Base-by-base conservation (phyloP, 2,797 vertebrate species). In the Thripadectes ignobilis region DNA sequence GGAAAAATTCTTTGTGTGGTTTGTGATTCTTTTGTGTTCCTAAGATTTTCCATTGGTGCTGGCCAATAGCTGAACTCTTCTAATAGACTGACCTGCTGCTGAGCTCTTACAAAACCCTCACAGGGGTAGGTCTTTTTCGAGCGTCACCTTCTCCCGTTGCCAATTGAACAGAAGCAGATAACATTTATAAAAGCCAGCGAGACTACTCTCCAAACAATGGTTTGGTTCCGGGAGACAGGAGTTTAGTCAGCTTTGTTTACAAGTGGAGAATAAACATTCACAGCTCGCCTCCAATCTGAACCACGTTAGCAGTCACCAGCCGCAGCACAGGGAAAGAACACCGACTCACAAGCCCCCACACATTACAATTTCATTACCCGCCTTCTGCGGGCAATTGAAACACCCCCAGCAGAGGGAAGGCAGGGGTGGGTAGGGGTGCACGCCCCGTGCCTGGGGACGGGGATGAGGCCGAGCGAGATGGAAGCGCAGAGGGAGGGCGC, bases 1-100 rank as follows among this genome's bases (percentile, higher is more conserved):
- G 92, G 95, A 94, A 96, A 96, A 93, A 86, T 61, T 95, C 83
- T 86, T 81, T 71, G 55, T 96, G 96, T 32, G 89, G 92, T 95
- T 95, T 94, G 81, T 18, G 19, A 95, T 87, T 58, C 68, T 82
- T 51, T 62, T 62, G 59, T 29, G 13, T 36, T 94, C 85, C 85
- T 93, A 95, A 94, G 72, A 96, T 89, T 94, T 96, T 96, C 96
- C 95, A 95, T 52, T 30, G 51, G 49, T 16, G 38, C 72, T 93
- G 83, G 94, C 95, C 96, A 96, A 95, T 30, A 51, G 29, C 80
- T 94, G 12, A 74, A 85, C 57, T 80, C 18, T 16, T 59, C 85
- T 73, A 79, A 73, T 3, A 80, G 63, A 49, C 29, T 85, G 85
- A 92, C 74, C 93, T 93, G 88, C 82, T 74, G 52, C 46, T 11